These are phyloP conservation scores for Anorthoa munda DNA, from an alignment of 2,888 invertebrate species.

Conservation along the genomic window DNA sequence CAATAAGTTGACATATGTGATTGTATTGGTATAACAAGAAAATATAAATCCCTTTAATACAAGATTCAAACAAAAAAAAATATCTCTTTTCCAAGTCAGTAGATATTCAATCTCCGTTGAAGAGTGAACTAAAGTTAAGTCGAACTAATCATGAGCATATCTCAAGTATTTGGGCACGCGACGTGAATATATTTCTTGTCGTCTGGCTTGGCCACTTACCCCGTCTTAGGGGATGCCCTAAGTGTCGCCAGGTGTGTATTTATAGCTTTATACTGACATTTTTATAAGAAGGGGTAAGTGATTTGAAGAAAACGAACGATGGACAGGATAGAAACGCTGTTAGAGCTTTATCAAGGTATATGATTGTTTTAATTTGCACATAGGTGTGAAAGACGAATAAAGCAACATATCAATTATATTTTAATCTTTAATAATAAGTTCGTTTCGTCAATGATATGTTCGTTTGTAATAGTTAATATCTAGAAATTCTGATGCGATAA, in stretches of 20 bases:
- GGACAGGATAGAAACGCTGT: background rate
- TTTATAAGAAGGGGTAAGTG: constrained; percentile 11
- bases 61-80: constrained; percentile 44
- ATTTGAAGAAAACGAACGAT: background rate
- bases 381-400: background rate
- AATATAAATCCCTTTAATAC: background rate
- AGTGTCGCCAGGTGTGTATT: constrained; percentile 24
- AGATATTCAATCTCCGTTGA: constrained; percentile 38
- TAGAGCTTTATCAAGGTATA: too few relatives aligned
- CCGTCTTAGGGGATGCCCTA: constrained; percentile 14
- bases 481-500: too few relatives aligned
- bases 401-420: constrained; percentile 1
- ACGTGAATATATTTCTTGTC: constrained; percentile 54
- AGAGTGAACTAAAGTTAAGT: constrained; percentile 30
- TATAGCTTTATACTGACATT: constrained; percentile 11
- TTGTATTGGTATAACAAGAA: background rate
- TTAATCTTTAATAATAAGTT: too few relatives aligned
- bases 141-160: constrained; percentile 61
- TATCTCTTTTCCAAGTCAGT: constrained; percentile 20
- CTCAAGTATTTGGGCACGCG: constrained; percentile 45
- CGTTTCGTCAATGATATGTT: too few relatives aligned
- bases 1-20: background rate
- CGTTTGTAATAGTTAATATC: too few relatives aligned
- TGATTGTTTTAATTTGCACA: background rate
- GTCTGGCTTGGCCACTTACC: constrained; percentile 38